phyloP scores from a whole-genome alignment of 2,888 invertebrate species.

The Amaurobius ferox region DNA sequence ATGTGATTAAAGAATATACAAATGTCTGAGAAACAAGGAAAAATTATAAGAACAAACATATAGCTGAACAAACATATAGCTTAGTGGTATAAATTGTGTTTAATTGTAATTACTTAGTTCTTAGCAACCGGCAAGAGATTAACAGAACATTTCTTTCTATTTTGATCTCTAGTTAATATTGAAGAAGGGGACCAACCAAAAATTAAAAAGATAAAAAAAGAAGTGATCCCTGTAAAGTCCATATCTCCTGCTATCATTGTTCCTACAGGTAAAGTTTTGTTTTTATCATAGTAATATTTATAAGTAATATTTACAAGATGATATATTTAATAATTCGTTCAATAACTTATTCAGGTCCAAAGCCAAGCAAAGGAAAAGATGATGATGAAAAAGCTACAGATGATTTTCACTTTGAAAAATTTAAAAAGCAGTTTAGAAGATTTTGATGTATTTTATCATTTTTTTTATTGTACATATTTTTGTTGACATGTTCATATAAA shows the following conservation, averaged over 20 bases:
- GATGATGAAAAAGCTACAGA: conserved; percentile 95
- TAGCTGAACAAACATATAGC: no score
- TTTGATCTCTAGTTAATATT: conserved; percentile 85
- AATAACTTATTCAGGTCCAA: conserved; percentile 36
- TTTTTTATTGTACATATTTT: no score
- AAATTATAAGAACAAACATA: no score
- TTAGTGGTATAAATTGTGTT: no score
- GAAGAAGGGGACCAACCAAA: conserved; percentile 83
- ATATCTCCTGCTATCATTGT: background rate
- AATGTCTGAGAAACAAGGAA: no score
- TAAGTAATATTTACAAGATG: no score
- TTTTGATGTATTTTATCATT: conserved; percentile 26
- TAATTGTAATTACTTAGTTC: no score
- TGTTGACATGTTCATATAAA: no score
- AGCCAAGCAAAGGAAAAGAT: conserved; percentile 77
- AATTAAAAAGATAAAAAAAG: conserved; percentile 80
- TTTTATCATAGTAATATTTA: background rate
- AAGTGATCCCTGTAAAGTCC: background rate
- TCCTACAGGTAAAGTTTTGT: background rate
- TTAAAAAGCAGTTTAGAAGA: conserved; percentile 90
- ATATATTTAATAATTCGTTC: background rate
- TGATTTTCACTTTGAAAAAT: conserved; percentile 97
- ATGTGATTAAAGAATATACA: no score
- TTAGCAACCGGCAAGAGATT: no score
- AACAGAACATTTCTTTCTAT: no score